Conservation (phyloP, 2,888 invertebrate species). For the Synergus laeviventris region DNA sequence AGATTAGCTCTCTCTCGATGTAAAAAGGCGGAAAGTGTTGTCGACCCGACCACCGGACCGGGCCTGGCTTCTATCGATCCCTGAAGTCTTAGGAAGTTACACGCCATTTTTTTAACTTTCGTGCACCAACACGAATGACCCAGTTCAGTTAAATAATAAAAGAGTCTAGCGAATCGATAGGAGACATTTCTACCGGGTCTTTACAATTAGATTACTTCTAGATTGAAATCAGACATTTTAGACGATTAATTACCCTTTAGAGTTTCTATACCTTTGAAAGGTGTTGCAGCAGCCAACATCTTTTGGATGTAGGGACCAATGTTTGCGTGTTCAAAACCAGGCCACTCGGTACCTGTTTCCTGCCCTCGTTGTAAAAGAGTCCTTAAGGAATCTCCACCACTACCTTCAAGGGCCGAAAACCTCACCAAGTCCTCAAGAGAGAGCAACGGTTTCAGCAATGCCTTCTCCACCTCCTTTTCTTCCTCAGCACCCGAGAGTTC, state of each 20-base stretch:
- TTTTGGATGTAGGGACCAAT: slow-evolving; percentile 79
- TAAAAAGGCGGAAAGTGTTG: slow-evolving; percentile 55
- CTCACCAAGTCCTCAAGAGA: slow-evolving; percentile 80
- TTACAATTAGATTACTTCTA: neutral
- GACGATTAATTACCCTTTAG: neutral
- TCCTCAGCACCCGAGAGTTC: slow-evolving; percentile 80
- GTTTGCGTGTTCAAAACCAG: slow-evolving; percentile 77
- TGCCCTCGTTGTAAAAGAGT: slow-evolving; percentile 77
- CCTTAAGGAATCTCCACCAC: slow-evolving; percentile 78
- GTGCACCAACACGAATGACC: slow-evolving; percentile 62
- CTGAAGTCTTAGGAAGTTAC: slow-evolving; percentile 68
- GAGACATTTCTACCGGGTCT: neutral
- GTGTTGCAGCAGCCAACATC: slow-evolving; percentile 75
- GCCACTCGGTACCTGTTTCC: slow-evolving; percentile 76
- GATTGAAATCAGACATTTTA: neutral
- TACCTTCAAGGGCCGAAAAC: slow-evolving; percentile 77
- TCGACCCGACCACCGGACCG: slow-evolving; percentile 55
- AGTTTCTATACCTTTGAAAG: slow-evolving; percentile 68
- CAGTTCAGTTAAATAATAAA: slow-evolving; percentile 53
- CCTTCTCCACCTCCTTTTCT: slow-evolving; percentile 80
- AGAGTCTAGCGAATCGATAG: slow-evolving; percentile 10
- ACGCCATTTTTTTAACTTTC: slow-evolving; percentile 59
- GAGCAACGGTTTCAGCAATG: slow-evolving; percentile 78
- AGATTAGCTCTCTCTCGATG: slow-evolving; percentile 50
- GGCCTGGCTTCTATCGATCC: slow-evolving; percentile 74